Evolutionary conservation across 2,888 invertebrate species (phyloP), one percentile per base, ranked within the genome.

Genomic region (Eilema sororculum): DNA sequence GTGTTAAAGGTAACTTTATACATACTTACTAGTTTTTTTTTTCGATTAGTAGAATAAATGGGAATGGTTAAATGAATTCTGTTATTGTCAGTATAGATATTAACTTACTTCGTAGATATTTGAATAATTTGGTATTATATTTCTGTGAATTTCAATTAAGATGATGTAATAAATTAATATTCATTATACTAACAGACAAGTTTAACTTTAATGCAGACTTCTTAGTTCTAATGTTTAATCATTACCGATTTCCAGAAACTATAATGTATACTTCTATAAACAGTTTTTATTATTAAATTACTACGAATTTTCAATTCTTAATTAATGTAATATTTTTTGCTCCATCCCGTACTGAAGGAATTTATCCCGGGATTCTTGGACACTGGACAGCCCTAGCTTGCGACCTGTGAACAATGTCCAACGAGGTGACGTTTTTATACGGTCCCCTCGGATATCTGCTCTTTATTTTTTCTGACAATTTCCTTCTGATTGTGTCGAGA

Each of bases 361-460:
- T 25, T 24, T 24, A 4, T 52, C 64, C 78, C 60, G 71, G 46
- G 37, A 63, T 62, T 58, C 59, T 37, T 67, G 74, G 63, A 13
- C 46, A 37, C 61, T 46, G 60, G 65, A 41, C 77, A 81, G 37
- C 84, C 76, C 84, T 80, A 78, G 71, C 59, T 57, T 66, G 66
- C 78, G 80, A 86, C 83, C 86, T 84, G 85, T 80, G 85, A 84
- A 83, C 87, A 84, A 84, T 81, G 86, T 84, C 84, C 83, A 78
- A 84, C 79, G 83, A 84, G 78, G 84, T 85, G 84, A 85, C 83
- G 79, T 86, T 89, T 86, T 85, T 81, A 82, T 82, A 84, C 83
- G 78, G 81, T 81, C 80, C 82, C 78, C 41, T 46, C 64, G 75
- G 82, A 74, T 82, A 79, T 74, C 78, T 77, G 75, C 75, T 75